Evolutionary conservation across 2,797 vertebrate species (phyloP), one percentile per base, ranked within the genome.

Genomic region (Echeneis naucrates): DNA sequence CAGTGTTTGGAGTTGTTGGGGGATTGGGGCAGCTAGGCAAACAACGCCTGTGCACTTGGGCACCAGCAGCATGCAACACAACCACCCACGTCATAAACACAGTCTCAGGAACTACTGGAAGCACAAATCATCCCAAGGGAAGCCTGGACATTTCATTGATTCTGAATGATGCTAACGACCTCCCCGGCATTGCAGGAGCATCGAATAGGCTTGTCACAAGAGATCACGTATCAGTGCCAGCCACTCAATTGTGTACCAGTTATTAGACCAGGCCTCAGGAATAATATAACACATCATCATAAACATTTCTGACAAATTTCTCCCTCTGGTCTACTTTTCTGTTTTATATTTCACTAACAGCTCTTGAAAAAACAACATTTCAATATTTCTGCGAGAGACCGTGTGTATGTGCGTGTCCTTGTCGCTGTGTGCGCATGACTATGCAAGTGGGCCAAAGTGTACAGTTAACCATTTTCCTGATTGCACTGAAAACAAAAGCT

Each of bases 141-240:
- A 64, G 66, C 55, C 51, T 42, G 79, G 71, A 53, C 44, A 2
- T 53, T 54, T 59, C 16, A 85, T 87, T 91, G 89, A 92, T 82
- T 87, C 72, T 90, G 85, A 93, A 86, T 74, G 76, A 91, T 79
- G 68, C 63, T 90, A 92, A 92, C 51, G 68, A 88, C 62, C 64
- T 81, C 83, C 56, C 56, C 19, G 26, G 71, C 55, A 26, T 45
- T 44, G 21, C n/a, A 54, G 52, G 56, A 70, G 59, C 72, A 82
- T 56, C 19, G 75, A 74, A 61, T 82, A 55, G 69, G 30, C 60
- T 48, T 84, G 87, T 90, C 89, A 83, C 64, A 81, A 70, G 64
- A 73, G 45, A 90, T 93, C 67, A 68, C 56, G 14, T 56, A 63
- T 79, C 54, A 80, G 59, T 42, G 16, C 2, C 60, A 51, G 52